phyloP scores from a whole-genome alignment of 2,797 vertebrate species.

The Pseudomugil gertrudae region DNA sequence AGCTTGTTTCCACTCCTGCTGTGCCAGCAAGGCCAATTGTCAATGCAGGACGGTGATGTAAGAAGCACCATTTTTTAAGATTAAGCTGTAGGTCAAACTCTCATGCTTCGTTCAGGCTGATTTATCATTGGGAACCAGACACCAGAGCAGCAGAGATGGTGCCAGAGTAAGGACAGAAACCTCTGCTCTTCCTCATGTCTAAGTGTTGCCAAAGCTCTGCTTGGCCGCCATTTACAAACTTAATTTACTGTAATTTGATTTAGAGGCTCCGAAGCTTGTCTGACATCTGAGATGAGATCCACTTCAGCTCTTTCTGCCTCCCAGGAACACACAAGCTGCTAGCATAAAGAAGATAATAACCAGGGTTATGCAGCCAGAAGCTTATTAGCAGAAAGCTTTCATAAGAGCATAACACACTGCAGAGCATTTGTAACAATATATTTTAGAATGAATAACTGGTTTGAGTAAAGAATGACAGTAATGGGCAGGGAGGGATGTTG shows the following conservation, averaged over 20 bases:
- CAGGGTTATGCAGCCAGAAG: slow-evolving; percentile 15
- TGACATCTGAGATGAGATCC: slow-evolving; percentile 64
- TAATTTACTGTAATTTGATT: slow-evolving; percentile 75
- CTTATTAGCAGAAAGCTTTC: slow-evolving; percentile 10
- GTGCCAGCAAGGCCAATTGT: background rate
- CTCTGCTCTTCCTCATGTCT: slow-evolving; percentile 12
- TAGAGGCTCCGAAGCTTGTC: slow-evolving; percentile 59
- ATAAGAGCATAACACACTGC: background rate
- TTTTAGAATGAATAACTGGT: background rate
- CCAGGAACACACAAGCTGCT: slow-evolving; percentile 50
- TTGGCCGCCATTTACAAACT: slow-evolving; percentile 69
- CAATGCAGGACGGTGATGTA: slow-evolving; percentile 6
- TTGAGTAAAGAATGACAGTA: background rate
- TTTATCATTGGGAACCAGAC: slow-evolving; percentile 34
- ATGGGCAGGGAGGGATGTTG: background rate
- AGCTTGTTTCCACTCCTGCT: slow-evolving; percentile 47
- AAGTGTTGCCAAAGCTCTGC: slow-evolving; percentile 41
- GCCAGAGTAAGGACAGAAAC: slow-evolving; percentile 25
- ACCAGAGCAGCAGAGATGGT: slow-evolving; percentile 24
- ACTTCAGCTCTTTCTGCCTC: slow-evolving; percentile 31
- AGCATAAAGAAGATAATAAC: slow-evolving; percentile 42
- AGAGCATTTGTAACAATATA: background rate
- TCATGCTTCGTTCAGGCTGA: slow-evolving; percentile 27
- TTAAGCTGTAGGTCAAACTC: slow-evolving; percentile 25
- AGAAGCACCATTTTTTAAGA: slow-evolving; percentile 16